A percentile compares a stretch with the other conserved stretches of the same genome.
Conservation (phyloP, 1,140 invertebrate species). For the Hesperophylax magnus region DNA sequence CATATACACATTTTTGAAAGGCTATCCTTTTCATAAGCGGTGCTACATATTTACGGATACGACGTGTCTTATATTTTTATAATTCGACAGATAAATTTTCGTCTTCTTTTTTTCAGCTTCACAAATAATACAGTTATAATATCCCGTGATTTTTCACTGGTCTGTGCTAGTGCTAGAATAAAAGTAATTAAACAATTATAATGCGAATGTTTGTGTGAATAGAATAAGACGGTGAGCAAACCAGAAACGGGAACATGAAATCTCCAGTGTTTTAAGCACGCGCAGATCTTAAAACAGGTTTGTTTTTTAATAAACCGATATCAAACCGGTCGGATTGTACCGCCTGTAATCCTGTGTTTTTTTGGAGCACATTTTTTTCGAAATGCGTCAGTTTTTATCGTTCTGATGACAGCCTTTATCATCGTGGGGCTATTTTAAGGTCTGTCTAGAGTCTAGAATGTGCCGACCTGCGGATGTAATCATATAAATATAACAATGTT, state of each 20-base stretch:
- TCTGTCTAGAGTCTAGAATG: no score
- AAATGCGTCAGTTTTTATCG: slow-evolving; percentile 26
- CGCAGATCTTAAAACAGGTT: not conserved
- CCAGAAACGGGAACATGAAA: slow-evolving; percentile 7
- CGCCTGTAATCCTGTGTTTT: slow-evolving; percentile 12
- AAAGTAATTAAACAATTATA: slow-evolving; percentile 7
- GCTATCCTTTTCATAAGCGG: no score
- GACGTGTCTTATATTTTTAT: no score
- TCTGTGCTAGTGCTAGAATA: not conserved
- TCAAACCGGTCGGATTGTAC: slow-evolving; percentile 22
- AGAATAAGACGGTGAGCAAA: not conserved
- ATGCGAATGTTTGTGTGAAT: not conserved
- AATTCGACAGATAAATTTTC: no score
- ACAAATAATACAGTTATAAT: no score
- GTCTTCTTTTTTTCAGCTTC: no score
- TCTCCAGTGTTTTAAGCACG: slow-evolving; percentile 5
- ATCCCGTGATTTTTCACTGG: no score
- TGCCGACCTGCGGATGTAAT: no score
- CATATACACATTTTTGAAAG: no score
- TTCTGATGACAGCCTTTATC: slow-evolving; percentile 17
- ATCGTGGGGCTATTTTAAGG: not conserved
- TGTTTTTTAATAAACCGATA: slow-evolving; percentile 24
- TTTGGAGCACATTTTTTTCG: slow-evolving; percentile 19
- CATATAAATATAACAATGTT: no score
- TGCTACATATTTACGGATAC: no score